phyloP scores from a whole-genome alignment of 2,797 vertebrate genomes.

The Telmatherina bonti region DNA sequence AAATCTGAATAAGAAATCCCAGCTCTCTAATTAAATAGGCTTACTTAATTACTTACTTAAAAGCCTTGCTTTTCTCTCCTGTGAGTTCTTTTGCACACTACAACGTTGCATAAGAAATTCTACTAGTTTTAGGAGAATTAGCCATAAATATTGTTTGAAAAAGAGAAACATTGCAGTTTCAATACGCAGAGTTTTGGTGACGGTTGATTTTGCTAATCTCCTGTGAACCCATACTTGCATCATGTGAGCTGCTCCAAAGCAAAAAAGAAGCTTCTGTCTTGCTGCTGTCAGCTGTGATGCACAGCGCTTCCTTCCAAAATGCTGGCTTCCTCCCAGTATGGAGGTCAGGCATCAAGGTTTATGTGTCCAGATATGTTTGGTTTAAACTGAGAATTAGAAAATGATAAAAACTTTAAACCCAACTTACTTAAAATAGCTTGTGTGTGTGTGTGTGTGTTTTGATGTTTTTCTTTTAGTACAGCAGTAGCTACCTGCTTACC shows the following conservation, averaged over 20 bases:
- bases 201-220: background rate
- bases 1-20: constrained; percentile 18
- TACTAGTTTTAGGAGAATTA: background rate
- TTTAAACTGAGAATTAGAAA: constrained; percentile 25
- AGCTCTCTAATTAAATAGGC: constrained; percentile 39
- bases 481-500: background rate
- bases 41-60: constrained; percentile 18
- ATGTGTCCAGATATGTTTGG: constrained; percentile 46
- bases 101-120: constrained; percentile 3
- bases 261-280: constrained; percentile 30
- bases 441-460: too few species aligned
- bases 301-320: constrained; percentile 52
- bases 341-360: constrained; percentile 48
- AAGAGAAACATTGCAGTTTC: background rate
- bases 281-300: constrained; percentile 49
- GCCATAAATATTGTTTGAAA: background rate
- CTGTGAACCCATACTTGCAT: constrained; percentile 15
- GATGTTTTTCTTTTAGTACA: constrained; percentile 11
- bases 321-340: constrained; percentile 41
- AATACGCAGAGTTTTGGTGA: background rate
- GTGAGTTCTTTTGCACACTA: background rate
- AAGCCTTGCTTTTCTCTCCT: background rate
- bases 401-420: constrained; percentile 3
- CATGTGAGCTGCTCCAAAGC: constrained; percentile 20
- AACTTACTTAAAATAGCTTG: constrained; percentile 2